A percentile compares a stretch with the other conserved stretches of the same genome.
phyloP scores from a whole-genome alignment of 1,140 invertebrate species.

The Cardiocondyla obscurior region DNA sequence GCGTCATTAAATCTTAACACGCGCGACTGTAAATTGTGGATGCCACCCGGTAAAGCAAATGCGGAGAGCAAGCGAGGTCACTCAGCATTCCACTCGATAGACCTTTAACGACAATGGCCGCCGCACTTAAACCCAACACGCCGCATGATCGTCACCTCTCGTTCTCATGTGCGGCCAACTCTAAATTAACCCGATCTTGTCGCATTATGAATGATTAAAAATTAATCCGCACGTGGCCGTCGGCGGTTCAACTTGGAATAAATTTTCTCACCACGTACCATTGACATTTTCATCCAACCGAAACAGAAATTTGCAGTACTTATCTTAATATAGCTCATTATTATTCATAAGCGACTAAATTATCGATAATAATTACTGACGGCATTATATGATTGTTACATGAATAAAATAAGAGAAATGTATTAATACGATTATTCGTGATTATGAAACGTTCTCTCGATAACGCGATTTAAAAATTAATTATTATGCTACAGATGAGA shows the following conservation, averaged over 20 bases:
- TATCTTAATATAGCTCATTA: neutral
- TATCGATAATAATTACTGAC: neutral
- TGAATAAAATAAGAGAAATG: neutral
- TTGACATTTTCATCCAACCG: neutral
- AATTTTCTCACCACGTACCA: neutral
- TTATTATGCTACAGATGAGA: neutral
- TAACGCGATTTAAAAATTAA: neutral
- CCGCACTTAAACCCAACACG: constrained; percentile 50
- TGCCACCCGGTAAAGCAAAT: neutral
- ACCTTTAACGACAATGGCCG: constrained; percentile 55
- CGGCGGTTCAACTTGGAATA: neutral
- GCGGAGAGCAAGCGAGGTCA: constrained; percentile 3
- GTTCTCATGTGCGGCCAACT: neutral
- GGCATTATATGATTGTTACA: neutral
- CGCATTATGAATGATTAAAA: constrained; percentile 22
- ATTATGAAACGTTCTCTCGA: neutral
- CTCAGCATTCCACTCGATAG: constrained; percentile 46
- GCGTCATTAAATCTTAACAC: constrained; percentile 48
- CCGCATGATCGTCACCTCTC: constrained; percentile 14
- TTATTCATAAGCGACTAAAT: neutral
- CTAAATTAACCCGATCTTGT: constrained; percentile 35
- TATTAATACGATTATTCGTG: neutral
- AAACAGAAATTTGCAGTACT: neutral
- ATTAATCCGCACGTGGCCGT: neutral
- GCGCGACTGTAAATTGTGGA: constrained; percentile 40